Percentiles rank a stretch among this genome's conserved stretches.
Conservation (phyloP, 1,140 invertebrate species). For the Tetranychus urticae region DNA sequence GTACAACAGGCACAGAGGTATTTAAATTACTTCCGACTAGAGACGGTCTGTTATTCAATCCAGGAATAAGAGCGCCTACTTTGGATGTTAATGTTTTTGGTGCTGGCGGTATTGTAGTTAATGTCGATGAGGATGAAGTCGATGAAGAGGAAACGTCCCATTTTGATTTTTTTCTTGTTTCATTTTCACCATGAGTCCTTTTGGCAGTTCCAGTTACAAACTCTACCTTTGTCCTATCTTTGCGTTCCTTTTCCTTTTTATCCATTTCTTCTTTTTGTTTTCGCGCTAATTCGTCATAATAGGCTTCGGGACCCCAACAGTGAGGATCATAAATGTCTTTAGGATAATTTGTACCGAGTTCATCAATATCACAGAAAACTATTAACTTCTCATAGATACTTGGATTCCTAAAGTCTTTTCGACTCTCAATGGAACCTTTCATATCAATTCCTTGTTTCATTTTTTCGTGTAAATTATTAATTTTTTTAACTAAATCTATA, state of each 20-base stretch:
- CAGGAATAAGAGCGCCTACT: too few species aligned
- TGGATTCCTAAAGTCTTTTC: constrained; percentile 82
- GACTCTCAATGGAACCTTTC: constrained; percentile 63
- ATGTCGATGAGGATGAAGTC: not conserved
- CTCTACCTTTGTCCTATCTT: constrained; percentile 52
- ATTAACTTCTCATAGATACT: constrained; percentile 90
- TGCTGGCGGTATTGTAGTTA: too few species aligned
- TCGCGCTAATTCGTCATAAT: constrained; percentile 68
- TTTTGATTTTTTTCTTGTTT: not conserved
- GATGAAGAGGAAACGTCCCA: not conserved
- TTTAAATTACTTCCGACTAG: too few species aligned
- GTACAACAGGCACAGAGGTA: too few species aligned
- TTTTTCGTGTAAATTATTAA: constrained; percentile 44
- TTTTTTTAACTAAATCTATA: constrained; percentile 34
- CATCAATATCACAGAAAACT: constrained; percentile 76
- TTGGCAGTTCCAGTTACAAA: constrained; percentile 29
- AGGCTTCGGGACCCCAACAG: constrained; percentile 72
- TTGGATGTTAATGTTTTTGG: too few species aligned
- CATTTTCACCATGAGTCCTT: constrained; percentile 12
- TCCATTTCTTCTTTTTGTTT: constrained; percentile 81
- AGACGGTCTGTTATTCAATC: too few species aligned
- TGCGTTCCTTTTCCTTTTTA: constrained; percentile 62
- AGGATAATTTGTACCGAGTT: constrained; percentile 83
- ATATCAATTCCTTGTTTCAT: constrained; percentile 47
- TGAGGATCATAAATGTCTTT: constrained; percentile 66